Base-by-base conservation (phyloP, 2,888 invertebrate species). In the Plebejus argus region DNA sequence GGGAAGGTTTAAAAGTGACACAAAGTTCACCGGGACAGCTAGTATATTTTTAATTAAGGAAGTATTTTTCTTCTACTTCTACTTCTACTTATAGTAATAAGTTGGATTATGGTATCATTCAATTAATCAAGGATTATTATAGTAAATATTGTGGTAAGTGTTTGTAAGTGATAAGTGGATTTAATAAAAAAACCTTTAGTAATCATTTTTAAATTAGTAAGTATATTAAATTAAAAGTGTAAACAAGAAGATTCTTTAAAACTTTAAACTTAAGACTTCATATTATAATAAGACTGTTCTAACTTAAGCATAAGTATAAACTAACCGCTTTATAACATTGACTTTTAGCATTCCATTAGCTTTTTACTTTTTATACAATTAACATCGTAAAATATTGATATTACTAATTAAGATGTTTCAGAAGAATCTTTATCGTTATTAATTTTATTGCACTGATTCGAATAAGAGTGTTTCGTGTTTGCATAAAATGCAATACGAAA, bases 371-470 rank as follows among this genome's bases (percentile, higher is more conserved):
- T 66, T 66, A 15, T 6, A 6, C 66, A 28, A 66, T 66, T 66
- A 66, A 18, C 12, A 66, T 33, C 66, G 66, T 66, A 66, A 66
- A 66, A 33, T 33, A 66, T 66, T 66, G 66, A 66, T 66, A 28
- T 66, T 15, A 66, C 66, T 66, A 33, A 66, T 66, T 28, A 66
- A 66, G 28, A 66, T 66, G 10, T 66, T 66, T 33, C 28, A 66
- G 33, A 66, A 66, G 15, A 66, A 66, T 1, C 18, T 66, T 66
- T 66, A 66, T 66, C 28, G 10, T 66, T 33, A 7, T 61, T 66
- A 28, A 66, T 66, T 66, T 66, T 66, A 66, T 28, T 66, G 66
- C 66, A 66, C 28, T 66, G 66, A 66, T 66, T 66, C 66, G 28
- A 28, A 28, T 61, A 20, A 58, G 20, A 10, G 8, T 61, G 20